Percentiles rank a stretch among this genome's conserved stretches.
Evolutionary conservation across 2,797 vertebrate genomes (phyloP).

Genomic region (Anolis apletophallus): DNA sequence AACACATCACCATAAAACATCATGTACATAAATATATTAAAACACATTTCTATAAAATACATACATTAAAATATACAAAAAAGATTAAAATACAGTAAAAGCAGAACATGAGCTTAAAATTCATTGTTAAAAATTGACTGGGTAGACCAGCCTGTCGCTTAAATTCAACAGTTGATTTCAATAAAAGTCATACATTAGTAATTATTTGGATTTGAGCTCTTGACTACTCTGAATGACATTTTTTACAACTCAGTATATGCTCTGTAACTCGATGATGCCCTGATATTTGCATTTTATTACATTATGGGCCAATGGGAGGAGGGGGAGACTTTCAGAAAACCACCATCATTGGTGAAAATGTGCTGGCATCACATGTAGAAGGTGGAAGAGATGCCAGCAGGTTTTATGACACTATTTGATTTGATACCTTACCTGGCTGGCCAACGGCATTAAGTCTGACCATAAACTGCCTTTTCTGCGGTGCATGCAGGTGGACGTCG

Average conservation of each 20-base stretch:
- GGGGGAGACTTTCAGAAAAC: not conserved
- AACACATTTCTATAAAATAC: too few relatives aligned
- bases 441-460: conserved; percentile 86
- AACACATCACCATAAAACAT: too few relatives aligned
- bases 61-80: too few relatives aligned
- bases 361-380: too few relatives aligned
- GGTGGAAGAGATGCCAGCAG: not conserved
- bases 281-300: not conserved
- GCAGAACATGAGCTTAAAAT: too few relatives aligned
- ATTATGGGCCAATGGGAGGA: too few relatives aligned
- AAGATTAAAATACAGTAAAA: too few relatives aligned
- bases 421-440: conserved; percentile 86
- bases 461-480: conserved; percentile 86
- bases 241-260: not conserved
- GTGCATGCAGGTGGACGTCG: conserved; percentile 88
- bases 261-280: not conserved
- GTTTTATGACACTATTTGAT: too few relatives aligned
- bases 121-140: too few relatives aligned
- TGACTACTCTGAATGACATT: not conserved
- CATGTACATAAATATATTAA: too few relatives aligned
- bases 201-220: not conserved
- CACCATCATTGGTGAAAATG: not conserved
- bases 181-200: not conserved
- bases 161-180: too few relatives aligned
- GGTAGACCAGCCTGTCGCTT: too few relatives aligned